Base-by-base conservation (phyloP, 1,140 invertebrate genomes). In the Reticulitermes speratus region DNA sequence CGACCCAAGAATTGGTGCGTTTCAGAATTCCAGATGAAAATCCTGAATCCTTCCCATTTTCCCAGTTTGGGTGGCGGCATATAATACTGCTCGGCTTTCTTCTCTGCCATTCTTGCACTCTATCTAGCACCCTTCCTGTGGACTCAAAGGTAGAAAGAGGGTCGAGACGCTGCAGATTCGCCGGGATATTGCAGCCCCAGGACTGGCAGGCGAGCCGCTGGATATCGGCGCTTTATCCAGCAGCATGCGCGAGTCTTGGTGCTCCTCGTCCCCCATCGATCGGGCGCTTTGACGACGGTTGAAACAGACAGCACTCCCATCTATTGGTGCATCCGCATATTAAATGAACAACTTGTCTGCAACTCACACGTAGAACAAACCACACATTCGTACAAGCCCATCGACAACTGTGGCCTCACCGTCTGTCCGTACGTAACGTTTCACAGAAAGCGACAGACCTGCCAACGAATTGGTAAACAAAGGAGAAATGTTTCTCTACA, bases 1-100 rank as follows among this genome's bases (percentile, higher is more conserved):
- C 97, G 93, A 87, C 97, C 97, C 88, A 97, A 92, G 90, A 97
- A 95, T 91, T 97, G 96, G 89, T 95, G 95, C 86, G 96, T 97
- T 91, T 97, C 96, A 87, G 96, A 95, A 92, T 98, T 97, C 94
- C 95, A 98, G 86, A 98, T 89, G 92, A 97, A 97, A 89, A 94
- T 92, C 90, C 92, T 94, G 92, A 97, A 96, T 88, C 95, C 93
- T 91, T 97, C 96, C 96, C 96, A 97, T 94, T 95, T 95, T 88
- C 95, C 95, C 88, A 96, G 94, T 91, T 96, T 95, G 87, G 95
- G 95, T 88, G 96, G 95, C 87, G 95, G 95, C 84, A 94, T 91
- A 91, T 96, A 97, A 91, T 94, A 97, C 91, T 95, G 94, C 75
- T 85, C 87, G 30, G 44, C 85, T 89, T 95, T 87, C 69, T 87